phyloP scores from a whole-genome alignment of 2,888 invertebrate species.

The Pogonocherus hispidulus region DNA sequence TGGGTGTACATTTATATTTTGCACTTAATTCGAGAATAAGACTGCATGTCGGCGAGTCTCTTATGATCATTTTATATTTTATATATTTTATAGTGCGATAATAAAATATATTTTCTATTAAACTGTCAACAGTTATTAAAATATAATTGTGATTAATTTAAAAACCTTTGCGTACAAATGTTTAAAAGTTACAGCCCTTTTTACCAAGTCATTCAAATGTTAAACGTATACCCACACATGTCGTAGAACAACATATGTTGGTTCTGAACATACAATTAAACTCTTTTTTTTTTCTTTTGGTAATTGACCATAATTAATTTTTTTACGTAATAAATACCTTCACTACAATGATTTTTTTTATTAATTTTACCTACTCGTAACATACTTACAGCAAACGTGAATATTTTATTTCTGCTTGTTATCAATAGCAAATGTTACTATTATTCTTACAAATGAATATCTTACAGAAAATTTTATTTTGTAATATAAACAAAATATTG shows the following conservation, averaged over 20 bases:
- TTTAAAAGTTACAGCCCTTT: conserved; percentile 16
- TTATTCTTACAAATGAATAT: too few species aligned
- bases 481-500: too few species aligned
- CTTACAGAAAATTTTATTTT: too few species aligned
- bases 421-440: background rate
- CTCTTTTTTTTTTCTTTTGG: conserved; percentile 49
- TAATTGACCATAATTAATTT: conserved; percentile 49
- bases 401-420: background rate
- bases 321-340: conserved; percentile 41
- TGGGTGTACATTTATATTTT: background rate
- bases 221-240: conserved; percentile 55
- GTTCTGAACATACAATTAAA: conserved; percentile 47
- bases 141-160: conserved; percentile 22
- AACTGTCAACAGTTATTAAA: conserved; percentile 23
- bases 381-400: background rate
- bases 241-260: conserved; percentile 58
- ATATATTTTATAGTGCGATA: conserved; percentile 2
- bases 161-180: conserved; percentile 4
- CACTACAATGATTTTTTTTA: conserved; percentile 26
- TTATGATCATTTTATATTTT: conserved; percentile 11
- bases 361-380: conserved; percentile 3
- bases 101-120: conserved; percentile 19
- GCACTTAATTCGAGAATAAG: background rate
- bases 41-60: background rate
- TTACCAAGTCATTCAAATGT: conserved; percentile 25